These are phyloP conservation scores for Zeus faber DNA, from an alignment of 2,113 vertebrate species.

Conservation along the genomic window DNA sequence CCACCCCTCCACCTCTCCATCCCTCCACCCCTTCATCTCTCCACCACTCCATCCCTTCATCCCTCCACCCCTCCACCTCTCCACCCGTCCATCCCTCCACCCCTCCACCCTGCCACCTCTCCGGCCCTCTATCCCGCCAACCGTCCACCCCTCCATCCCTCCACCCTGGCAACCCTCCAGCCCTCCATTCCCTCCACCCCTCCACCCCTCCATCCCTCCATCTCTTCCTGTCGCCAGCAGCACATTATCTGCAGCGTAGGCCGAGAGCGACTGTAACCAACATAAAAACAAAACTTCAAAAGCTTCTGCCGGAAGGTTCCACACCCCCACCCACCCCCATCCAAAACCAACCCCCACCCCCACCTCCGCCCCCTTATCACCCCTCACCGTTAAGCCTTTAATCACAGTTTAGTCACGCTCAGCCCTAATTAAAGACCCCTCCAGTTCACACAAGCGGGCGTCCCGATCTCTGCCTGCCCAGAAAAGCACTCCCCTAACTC, in stretches of 20 bases:
- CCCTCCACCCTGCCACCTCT: too few relatives aligned
- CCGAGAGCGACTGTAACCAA: constrained; percentile 60
- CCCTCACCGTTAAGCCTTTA: constrained; percentile 72
- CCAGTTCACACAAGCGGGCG: constrained; percentile 61
- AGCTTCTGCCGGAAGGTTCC: constrained; percentile 53
- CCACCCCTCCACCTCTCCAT: too few relatives aligned
- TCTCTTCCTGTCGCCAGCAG: constrained; percentile 52
- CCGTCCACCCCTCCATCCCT: too few relatives aligned
- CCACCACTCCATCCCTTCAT: too few relatives aligned
- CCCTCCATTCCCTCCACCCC: too few relatives aligned
- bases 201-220: constrained; percentile 4
- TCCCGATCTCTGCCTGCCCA: constrained; percentile 56
- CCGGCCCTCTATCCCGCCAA: too few relatives aligned
- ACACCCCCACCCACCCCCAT: constrained; percentile 4
- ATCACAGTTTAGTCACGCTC: constrained; percentile 80
- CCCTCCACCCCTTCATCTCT: too few relatives aligned
- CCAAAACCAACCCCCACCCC: not conserved
- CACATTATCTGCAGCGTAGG: constrained; percentile 52
- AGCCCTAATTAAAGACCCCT: constrained; percentile 78
- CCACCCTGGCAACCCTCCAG: too few relatives aligned
- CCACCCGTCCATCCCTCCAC: too few relatives aligned
- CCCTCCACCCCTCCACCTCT: too few relatives aligned
- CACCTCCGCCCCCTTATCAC: constrained; percentile 22
- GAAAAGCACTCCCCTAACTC: constrained; percentile 36
- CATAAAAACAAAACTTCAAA: constrained; percentile 64